phyloP scores from a whole-genome alignment of 2,113 vertebrate genomes.

The Sakesphorus luctuosus region DNA sequence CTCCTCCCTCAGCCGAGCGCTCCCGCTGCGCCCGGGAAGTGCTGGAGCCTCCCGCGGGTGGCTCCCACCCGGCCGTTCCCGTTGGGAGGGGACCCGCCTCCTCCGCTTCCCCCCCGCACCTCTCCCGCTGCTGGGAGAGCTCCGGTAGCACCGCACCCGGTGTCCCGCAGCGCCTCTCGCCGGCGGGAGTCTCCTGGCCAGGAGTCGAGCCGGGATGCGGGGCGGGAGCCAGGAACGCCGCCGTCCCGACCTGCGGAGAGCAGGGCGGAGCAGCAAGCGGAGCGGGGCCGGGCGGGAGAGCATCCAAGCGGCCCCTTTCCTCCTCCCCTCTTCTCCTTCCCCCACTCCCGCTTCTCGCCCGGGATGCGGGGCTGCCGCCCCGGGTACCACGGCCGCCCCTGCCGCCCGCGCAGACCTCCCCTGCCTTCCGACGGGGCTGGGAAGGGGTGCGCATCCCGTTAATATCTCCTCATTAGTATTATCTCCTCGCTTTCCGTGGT shows the following conservation, averaged over 20 bases:
- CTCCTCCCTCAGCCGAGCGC: neutral
- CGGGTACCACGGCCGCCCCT: neutral
- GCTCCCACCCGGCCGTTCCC: neutral
- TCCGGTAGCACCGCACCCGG: neutral
- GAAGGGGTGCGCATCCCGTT: rapidly evolving
- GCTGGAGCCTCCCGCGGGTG: neutral
- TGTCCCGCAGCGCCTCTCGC: neutral
- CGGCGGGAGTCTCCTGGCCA: neutral
- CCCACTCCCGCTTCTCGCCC: no score
- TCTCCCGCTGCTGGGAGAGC: neutral
- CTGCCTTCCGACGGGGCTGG: rapidly evolving
- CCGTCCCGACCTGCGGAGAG: neutral
- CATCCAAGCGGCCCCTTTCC: no score
- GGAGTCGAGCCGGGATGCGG: neutral
- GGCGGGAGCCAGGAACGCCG: no score
- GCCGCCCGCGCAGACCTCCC: neutral
- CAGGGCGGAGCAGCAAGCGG: neutral
- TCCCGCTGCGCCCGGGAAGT: neutral
- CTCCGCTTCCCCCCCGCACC: neutral
- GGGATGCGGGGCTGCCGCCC: neutral
- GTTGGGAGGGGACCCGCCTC: neutral
- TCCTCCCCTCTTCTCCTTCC: neutral
- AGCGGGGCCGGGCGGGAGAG: neutral
- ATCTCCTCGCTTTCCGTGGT: rapidly evolving
- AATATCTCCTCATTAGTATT: rapidly evolving